A percentile compares a stretch with the other conserved stretches of the same genome.
Conservation (phyloP, 2,113 vertebrate species). For the Chiloscyllium plagiosum region DNA sequence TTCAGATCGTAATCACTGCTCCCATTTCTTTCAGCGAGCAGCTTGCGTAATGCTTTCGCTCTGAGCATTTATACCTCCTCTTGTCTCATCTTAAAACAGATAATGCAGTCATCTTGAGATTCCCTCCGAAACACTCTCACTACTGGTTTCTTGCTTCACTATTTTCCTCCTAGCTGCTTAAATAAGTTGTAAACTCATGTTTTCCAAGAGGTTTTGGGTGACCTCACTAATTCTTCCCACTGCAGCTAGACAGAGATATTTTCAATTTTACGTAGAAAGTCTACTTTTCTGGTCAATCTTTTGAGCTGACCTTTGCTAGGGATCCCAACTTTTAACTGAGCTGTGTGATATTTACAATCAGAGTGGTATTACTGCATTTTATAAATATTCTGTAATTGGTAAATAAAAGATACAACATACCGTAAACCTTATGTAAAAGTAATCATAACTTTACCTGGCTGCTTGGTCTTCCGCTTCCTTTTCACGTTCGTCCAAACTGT, state of each 20-base stretch:
- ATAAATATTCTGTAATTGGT: neutral
- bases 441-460: conserved; percentile 53
- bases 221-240: neutral
- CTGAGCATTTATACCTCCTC: neutral
- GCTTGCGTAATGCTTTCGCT: neutral
- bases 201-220: neutral
- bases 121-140: neutral
- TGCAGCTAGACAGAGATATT: neutral
- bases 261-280: neutral
- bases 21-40: neutral
- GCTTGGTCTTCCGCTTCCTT: conserved; percentile 56
- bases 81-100: neutral
- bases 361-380: neutral
- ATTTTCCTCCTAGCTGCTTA: neutral
- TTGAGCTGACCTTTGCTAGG: neutral
- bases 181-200: neutral
- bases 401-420: neutral
- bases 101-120: neutral
- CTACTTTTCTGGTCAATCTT: neutral
- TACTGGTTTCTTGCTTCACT: neutral
- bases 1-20: neutral
- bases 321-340: neutral
- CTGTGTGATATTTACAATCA: neutral
- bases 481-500: conserved; percentile 51
- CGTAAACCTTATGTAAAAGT: neutral